Evolutionary conservation across 2,113 vertebrate species (phyloP), one percentile per base, ranked within the genome.

Genomic region (Strigops habroptila): DNA sequence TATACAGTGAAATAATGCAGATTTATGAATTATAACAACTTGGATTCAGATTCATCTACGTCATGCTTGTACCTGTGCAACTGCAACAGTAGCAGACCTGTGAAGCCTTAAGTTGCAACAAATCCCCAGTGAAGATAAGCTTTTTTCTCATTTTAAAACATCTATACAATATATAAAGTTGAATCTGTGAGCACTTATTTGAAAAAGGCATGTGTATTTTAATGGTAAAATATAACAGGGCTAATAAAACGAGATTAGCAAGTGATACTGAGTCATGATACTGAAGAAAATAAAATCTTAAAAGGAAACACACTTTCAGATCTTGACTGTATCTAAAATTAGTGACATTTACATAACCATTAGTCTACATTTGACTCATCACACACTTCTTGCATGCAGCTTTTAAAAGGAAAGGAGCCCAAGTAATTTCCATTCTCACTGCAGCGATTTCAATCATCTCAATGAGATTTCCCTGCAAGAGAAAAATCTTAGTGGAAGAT

Each of bases 341-440:
- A 97, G 96, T 94, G 94, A 87, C 92, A 97, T 97, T 96, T 97
- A 97, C 96, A 96, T 96, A 97, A 97, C 95, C 96, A 96, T 95
- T 96, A 96, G 92, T 96, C 95, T 96, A 96, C 92, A 85, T 96
- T 96, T 96, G 96, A 97, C 95, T 96, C 95, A 97, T 96, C 95
- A 92, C 82, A 95, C 68, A 83, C 90, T 77, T 86, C 63, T 95
- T 87, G 77, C 82, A 85, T 59, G 70, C 49, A 93, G 96, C 77
- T 95, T 96, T 93, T 92, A 88, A 96, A 94, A 96, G 73, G 52
- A 90, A 93, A 96, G 65, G 55, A 96, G 53, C 82, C 35, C 48
- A 75, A 94, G 73, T 64, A 78, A 90, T 94, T 93, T 94, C 65
- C 95, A 95, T 92, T 93, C 93, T 95, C 88, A 91, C 57, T 93